These are phyloP conservation scores for Semaprochilodus insignis DNA, from an alignment of 2,797 vertebrate genomes.

Conservation along the genomic window DNA sequence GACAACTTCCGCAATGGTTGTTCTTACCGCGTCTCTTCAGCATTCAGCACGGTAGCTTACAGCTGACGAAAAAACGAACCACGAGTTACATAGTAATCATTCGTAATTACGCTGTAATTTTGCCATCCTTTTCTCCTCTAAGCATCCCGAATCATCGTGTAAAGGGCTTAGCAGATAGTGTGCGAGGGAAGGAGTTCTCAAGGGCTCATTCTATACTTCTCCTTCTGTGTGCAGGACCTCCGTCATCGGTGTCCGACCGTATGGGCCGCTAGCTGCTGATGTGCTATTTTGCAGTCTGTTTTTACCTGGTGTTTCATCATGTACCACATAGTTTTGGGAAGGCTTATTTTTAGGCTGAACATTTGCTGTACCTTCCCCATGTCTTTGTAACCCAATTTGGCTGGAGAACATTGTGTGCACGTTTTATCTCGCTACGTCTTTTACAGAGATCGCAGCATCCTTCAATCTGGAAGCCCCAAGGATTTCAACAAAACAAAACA, in stretches of 20 bases:
- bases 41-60: not conserved
- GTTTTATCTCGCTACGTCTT: slow-evolving; percentile 18
- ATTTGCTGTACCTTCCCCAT: not conserved
- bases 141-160: slow-evolving; percentile 35
- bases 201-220: slow-evolving; percentile 62
- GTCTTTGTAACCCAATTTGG: slow-evolving; percentile 19
- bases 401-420: not conserved
- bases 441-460: slow-evolving; percentile 15
- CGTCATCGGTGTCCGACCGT: slow-evolving; percentile 52
- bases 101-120: slow-evolving; percentile 25
- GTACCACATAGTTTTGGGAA: slow-evolving; percentile 4
- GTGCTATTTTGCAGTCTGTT: slow-evolving; percentile 41
- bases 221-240: slow-evolving; percentile 59
- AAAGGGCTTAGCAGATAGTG: slow-evolving; percentile 56
- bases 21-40: slow-evolving; percentile 15
- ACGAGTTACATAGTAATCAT: slow-evolving; percentile 12
- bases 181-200: slow-evolving; percentile 54
- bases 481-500: not conserved
- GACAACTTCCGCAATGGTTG: not conserved
- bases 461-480: slow-evolving; percentile 12
- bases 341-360: slow-evolving; percentile 28
- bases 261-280: slow-evolving; percentile 44
- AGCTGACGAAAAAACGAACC: slow-evolving; percentile 4
- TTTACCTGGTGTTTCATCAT: slow-evolving; percentile 31
- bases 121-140: slow-evolving; percentile 9